These are phyloP conservation scores for Poecilia wingei DNA, from an alignment of 2,797 vertebrate species.

Conservation along the genomic window DNA sequence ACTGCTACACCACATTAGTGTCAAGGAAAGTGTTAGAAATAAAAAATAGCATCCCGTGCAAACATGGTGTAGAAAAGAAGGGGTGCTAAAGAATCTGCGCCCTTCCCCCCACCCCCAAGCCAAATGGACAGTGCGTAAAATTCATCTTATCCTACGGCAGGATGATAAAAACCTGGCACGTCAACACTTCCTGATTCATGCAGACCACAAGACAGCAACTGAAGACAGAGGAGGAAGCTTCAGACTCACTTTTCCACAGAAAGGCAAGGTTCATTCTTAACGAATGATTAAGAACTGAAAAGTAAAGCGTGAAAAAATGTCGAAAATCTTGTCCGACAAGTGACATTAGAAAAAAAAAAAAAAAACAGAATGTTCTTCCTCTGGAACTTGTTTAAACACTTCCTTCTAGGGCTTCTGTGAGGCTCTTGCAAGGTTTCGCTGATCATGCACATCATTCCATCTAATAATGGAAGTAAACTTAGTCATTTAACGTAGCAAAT, in stretches of 20 bases:
- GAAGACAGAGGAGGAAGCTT: constrained; percentile 15
- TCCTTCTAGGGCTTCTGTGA: constrained; percentile 44
- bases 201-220: constrained; percentile 37
- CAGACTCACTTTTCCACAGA: constrained; percentile 9
- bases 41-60: constrained; percentile 39
- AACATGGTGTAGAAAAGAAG: constrained; percentile 50
- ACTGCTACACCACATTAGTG: constrained; percentile 22
- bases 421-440: constrained; percentile 59
- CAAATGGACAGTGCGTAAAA: constrained; percentile 68
- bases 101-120: neutral
- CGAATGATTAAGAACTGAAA: constrained; percentile 2
- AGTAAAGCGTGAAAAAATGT: constrained; percentile 5
- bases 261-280: constrained; percentile 1
- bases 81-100: constrained; percentile 21
- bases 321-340: constrained; percentile 35
- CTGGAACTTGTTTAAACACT: constrained; percentile 56
- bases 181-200: constrained; percentile 60
- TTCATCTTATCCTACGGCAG: constrained; percentile 52
- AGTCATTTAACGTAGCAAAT: constrained; percentile 21
- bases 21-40: constrained; percentile 36
- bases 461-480: constrained; percentile 46
- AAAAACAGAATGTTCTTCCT: constrained; percentile 30
- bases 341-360: constrained; percentile 38
- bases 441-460: constrained; percentile 71
- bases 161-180: constrained; percentile 65